A percentile compares a stretch with the other conserved stretches of the same genome.
Conservation (phyloP, 2,797 vertebrate species). For the Rachycentron canadum region DNA sequence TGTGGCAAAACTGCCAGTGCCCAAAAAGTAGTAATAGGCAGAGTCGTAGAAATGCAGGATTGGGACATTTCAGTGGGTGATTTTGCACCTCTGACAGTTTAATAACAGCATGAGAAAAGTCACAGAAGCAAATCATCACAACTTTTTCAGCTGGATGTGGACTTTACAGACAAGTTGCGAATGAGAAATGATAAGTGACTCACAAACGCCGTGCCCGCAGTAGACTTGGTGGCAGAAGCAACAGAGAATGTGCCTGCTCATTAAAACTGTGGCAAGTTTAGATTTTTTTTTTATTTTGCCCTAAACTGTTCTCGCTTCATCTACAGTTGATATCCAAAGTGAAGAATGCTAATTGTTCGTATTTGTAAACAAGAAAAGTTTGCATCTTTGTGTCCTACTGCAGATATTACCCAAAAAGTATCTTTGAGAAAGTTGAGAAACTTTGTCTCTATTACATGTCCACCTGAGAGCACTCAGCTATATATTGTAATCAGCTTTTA, state of each 20-base stretch:
- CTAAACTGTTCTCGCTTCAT: neutral
- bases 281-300: neutral
- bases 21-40: neutral
- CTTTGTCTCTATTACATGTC: neutral
- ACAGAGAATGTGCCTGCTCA: neutral
- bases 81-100: neutral
- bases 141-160: neutral
- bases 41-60: neutral
- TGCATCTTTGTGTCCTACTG: neutral
- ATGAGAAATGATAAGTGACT: neutral
- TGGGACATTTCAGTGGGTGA: neutral
- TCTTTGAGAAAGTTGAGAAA: neutral
- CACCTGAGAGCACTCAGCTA: neutral
- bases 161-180: neutral
- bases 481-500: neutral
- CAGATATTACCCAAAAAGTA: neutral
- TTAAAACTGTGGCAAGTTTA: neutral
- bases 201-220: neutral
- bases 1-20: constrained; percentile 12
- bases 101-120: neutral
- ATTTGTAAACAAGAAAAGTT: neutral
- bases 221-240: neutral
- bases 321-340: neutral
- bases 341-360: neutral
- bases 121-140: neutral